Conservation (phyloP, 2,888 invertebrate genomes). For the Trichacis sp. region DNA sequence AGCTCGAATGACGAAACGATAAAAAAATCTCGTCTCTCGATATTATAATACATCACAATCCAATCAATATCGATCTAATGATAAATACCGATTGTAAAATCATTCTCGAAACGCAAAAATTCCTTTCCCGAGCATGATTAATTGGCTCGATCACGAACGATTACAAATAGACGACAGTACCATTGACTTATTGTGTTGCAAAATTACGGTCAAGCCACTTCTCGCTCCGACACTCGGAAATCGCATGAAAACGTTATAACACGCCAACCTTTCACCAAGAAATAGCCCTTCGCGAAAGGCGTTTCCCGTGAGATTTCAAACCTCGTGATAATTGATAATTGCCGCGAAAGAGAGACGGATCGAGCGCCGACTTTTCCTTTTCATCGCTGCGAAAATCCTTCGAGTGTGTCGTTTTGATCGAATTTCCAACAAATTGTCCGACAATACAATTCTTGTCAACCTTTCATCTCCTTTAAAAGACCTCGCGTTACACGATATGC, state of each 20-base stretch:
- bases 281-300: constrained; percentile 22
- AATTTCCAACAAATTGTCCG: too few species aligned
- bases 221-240: constrained; percentile 19
- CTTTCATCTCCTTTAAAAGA: neutral
- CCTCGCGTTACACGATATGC: neutral
- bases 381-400: too few species aligned
- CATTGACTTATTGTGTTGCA: neutral
- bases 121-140: too few species aligned
- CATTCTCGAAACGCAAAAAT: too few species aligned
- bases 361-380: neutral
- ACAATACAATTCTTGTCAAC: neutral
- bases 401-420: too few species aligned
- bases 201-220: constrained; percentile 13
- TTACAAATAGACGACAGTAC: constrained; percentile 2
- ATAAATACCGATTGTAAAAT: too few species aligned
- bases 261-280: constrained; percentile 32
- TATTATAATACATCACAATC: too few species aligned
- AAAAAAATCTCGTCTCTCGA: too few species aligned
- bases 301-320: constrained; percentile 21
- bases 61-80: too few species aligned
- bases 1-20: too few species aligned
- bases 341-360: constrained; percentile 22
- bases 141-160: neutral
- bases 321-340: constrained; percentile 37
- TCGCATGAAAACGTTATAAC: constrained; percentile 28